Evolutionary conservation across 23 tunicate genomes (phyloP).

Genomic region (Trididemnum clinides): DNA sequence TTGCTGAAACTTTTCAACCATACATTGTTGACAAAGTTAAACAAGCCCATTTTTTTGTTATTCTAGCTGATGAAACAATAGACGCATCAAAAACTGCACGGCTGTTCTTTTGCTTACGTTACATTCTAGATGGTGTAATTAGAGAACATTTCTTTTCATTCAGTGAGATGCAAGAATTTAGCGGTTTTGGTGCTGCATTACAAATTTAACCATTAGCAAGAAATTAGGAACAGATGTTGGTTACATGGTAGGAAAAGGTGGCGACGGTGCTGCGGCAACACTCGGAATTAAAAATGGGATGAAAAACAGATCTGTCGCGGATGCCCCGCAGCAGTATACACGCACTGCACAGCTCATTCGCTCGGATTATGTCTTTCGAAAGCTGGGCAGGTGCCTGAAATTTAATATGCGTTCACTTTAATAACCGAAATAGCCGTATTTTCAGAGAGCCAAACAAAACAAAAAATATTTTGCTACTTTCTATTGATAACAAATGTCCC

Average conservation of each 20-base stretch:
- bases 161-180: neutral
- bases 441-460: neutral
- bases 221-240: neutral
- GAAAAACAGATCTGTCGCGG: neutral
- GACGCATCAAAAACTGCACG: neutral
- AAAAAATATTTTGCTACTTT: neutral
- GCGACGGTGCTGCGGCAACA: neutral
- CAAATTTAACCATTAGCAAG: neutral
- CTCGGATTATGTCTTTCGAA: neutral
- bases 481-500: neutral
- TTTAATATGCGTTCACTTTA: neutral
- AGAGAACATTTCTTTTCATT: neutral
- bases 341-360: neutral
- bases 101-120: neutral
- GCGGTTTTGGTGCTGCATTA: neutral
- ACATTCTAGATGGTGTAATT: neutral
- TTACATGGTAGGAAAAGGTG: neutral
- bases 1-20: neutral
- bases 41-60: neutral
- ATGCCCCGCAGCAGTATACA: neutral
- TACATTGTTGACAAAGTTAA: neutral
- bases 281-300: neutral
- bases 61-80: neutral
- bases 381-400: constrained; percentile 4
- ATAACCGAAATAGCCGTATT: neutral